Evolutionary conservation across 2,888 invertebrate genomes (phyloP).

Genomic region (Eilema griseolum): DNA sequence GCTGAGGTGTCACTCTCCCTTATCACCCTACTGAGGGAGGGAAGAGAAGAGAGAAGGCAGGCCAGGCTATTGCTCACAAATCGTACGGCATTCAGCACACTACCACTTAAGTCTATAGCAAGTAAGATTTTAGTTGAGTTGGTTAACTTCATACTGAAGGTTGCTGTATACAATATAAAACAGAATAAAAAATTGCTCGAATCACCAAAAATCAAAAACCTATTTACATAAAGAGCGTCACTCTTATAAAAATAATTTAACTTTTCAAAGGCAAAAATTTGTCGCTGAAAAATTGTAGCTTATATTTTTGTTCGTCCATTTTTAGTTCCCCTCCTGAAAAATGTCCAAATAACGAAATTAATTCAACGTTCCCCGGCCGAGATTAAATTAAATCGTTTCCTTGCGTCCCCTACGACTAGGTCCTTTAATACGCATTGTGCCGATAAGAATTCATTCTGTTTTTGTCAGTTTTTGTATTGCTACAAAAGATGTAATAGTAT

Average conservation of each 20-base stretch:
- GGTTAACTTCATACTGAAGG: too few relatives aligned
- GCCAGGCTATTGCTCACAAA: too few relatives aligned
- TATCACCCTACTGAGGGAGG: too few relatives aligned
- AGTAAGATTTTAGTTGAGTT: too few relatives aligned
- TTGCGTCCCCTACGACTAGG: conserved; percentile 54
- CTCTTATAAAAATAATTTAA: conserved; percentile 38
- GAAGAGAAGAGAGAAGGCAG: too few relatives aligned
- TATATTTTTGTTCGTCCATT: conserved; percentile 57
- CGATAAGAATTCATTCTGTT: conserved; percentile 57
- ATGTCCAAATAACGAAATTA: conserved; percentile 67
- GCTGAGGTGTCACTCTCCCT: too few relatives aligned
- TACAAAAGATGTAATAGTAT: conserved; percentile 62
- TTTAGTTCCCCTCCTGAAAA: conserved; percentile 53
- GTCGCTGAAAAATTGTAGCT: conserved; percentile 52
- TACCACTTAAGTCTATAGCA: too few relatives aligned
- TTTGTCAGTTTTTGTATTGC: conserved; percentile 63
- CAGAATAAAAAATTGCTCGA: conserved; percentile 22
- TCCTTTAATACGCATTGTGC: conserved; percentile 60
- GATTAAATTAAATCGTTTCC: conserved; percentile 72
- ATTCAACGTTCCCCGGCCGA: conserved; percentile 58
- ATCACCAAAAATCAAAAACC: conserved; percentile 37
- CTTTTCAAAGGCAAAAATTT: conserved; percentile 49
- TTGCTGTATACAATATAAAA: neutral
- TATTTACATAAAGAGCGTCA: conserved; percentile 37
- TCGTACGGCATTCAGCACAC: too few relatives aligned